phyloP scores from a whole-genome alignment of 2,113 vertebrate species.

The Heteronetta atricapilla region DNA sequence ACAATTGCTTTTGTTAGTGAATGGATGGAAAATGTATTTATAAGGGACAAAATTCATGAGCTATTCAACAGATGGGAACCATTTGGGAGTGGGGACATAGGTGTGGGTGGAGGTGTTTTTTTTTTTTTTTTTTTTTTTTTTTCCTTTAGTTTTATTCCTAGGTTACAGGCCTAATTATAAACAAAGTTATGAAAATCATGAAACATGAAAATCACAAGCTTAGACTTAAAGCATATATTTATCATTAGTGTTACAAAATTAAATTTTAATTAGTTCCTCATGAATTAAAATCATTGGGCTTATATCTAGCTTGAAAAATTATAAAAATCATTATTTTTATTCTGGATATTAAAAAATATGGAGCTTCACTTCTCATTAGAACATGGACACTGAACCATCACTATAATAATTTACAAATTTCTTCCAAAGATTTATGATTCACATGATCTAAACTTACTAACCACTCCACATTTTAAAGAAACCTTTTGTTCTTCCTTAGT shows the following conservation, averaged over 20 bases:
- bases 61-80: background rate
- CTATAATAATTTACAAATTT: background rate
- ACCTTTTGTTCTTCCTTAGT: background rate
- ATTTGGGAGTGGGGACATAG: too few species aligned
- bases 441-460: background rate
- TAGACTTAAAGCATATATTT: background rate
- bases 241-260: background rate
- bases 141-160: background rate
- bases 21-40: background rate
- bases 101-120: background rate
- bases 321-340: background rate
- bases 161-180: background rate
- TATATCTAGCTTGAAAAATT: background rate
- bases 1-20: background rate
- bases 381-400: background rate
- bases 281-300: background rate
- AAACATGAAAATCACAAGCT: background rate
- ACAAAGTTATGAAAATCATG: background rate
- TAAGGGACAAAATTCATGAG: background rate
- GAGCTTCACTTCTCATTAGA: background rate
- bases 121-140: rapidly evolving
- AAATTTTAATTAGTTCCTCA: background rate
- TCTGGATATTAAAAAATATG: background rate
- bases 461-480: background rate
- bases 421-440: background rate